Percentiles rank a stretch among this genome's conserved stretches.
phyloP scores from a whole-genome alignment of 2,113 vertebrate genomes.

The Barnardius zonarius region DNA sequence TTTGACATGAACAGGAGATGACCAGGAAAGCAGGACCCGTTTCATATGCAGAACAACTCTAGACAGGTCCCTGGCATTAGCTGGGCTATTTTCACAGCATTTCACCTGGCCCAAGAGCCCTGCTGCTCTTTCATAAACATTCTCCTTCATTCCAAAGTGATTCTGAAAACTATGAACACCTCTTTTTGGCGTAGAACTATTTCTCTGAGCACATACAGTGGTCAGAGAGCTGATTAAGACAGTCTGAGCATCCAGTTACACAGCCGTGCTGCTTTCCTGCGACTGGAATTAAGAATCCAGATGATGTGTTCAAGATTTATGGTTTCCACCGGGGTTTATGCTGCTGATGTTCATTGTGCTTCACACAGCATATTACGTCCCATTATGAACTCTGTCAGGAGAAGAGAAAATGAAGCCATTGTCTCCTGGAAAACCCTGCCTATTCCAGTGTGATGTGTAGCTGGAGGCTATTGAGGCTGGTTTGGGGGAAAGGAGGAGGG shows the following conservation, averaged over 20 bases:
- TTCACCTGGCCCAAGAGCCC: not conserved
- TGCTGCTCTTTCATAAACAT: not conserved
- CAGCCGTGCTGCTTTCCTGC: not conserved
- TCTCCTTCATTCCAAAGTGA: rapidly evolving
- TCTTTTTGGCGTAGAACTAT: not conserved
- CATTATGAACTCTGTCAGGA: not conserved
- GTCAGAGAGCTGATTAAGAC: not conserved
- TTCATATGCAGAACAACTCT: not conserved
- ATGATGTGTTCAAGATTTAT: not conserved
- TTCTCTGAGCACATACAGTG: not conserved
- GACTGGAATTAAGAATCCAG: slow-evolving; percentile 6
- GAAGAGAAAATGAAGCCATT: not conserved
- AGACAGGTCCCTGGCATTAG: not conserved
- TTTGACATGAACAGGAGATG: not conserved
- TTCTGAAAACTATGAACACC: not conserved
- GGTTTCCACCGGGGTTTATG: not conserved
- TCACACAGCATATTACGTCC: not conserved
- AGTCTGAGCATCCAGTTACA: not conserved
- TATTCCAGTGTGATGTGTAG: not conserved
- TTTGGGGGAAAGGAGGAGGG: not conserved
- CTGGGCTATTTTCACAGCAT: not conserved
- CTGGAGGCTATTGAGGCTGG: not conserved
- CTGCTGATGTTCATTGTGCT: not conserved
- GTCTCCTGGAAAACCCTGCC: slow-evolving; percentile 3
- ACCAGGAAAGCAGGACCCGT: not conserved